phyloP scores from a whole-genome alignment of 30 jellyfish, hydroid and myxozoan genomes.

The Pseudorhiza aurosa region DNA sequence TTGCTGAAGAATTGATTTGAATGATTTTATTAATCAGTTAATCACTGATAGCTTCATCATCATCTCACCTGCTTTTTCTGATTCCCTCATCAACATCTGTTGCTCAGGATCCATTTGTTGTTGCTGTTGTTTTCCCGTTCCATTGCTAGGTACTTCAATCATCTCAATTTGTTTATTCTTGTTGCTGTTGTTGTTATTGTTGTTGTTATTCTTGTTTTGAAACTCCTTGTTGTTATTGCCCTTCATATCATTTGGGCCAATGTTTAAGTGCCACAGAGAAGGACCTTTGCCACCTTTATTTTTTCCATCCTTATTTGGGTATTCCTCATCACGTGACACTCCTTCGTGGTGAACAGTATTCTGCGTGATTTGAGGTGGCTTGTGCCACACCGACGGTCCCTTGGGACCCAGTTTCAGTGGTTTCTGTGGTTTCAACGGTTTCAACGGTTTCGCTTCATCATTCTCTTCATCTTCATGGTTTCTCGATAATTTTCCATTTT shows the following conservation, averaged over 20 bases:
- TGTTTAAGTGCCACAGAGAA: conserved; percentile 10
- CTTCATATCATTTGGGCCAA: conserved; percentile 5
- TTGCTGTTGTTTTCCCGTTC: conserved; percentile 28
- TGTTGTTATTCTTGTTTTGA: conserved; percentile 6
- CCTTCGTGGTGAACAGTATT: conserved; percentile 44
- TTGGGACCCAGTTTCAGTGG: conserved; percentile 59
- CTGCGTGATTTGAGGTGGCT: conserved; percentile 41
- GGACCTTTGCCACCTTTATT: conserved; percentile 40
- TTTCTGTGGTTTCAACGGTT: too few species aligned
- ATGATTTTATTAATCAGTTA: too few species aligned
- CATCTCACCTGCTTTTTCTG: conserved; percentile 74
- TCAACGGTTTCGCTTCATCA: not conserved
- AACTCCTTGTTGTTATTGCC: not conserved
- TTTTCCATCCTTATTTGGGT: conserved; percentile 7
- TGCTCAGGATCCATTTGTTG: conserved; percentile 73
- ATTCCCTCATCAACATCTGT: conserved; percentile 45
- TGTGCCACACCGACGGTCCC: conserved; percentile 82
- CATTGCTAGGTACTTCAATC: conserved; percentile 13
- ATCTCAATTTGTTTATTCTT: conserved; percentile 25
- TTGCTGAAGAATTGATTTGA: too few species aligned
- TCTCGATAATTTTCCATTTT: not conserved
- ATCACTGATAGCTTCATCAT: not conserved
- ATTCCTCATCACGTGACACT: conserved; percentile 57
- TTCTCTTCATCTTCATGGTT: too few species aligned
- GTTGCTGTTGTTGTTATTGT: conserved; percentile 25